A percentile compares a stretch with the other conserved stretches of the same genome.
phyloP scores from a whole-genome alignment of 1,140 invertebrate genomes.

The Bombus haemorrhoidalis region DNA sequence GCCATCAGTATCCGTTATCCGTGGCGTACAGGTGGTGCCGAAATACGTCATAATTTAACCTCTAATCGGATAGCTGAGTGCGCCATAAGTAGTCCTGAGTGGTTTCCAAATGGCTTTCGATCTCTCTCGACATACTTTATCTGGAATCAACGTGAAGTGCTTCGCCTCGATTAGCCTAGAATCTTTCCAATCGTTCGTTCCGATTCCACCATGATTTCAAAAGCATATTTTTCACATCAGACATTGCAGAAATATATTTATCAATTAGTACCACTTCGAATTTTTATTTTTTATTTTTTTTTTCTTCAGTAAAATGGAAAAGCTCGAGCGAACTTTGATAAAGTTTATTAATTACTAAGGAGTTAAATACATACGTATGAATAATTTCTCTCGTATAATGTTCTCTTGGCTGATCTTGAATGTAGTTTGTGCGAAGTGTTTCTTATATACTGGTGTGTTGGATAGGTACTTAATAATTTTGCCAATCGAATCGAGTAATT shows the following conservation, averaged over 20 bases:
- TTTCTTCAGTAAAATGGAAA: too few species aligned
- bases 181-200: background rate
- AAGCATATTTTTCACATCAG: background rate
- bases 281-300: too few species aligned
- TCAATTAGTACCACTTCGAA: background rate
- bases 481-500: too few species aligned
- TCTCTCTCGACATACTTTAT: slow-evolving; percentile 54
- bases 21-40: slow-evolving; percentile 48
- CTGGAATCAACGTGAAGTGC: slow-evolving; percentile 38
- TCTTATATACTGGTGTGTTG: too few species aligned
- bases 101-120: slow-evolving; percentile 59
- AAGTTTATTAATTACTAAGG: too few species aligned
- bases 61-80: slow-evolving; percentile 60
- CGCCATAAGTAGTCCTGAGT: slow-evolving; percentile 55
- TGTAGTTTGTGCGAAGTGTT: too few species aligned
- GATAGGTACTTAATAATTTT: too few species aligned
- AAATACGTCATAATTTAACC: slow-evolving; percentile 68
- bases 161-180: background rate
- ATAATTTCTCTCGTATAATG: too few species aligned
- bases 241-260: background rate
- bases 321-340: too few species aligned
- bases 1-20: slow-evolving; percentile 62
- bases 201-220: background rate
- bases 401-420: too few species aligned
- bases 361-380: too few species aligned